A percentile compares a stretch with the other conserved stretches of the same genome.
These are phyloP conservation scores for Agrilus biguttatus DNA, from an alignment of 2,888 invertebrate species.

Conservation along the genomic window DNA sequence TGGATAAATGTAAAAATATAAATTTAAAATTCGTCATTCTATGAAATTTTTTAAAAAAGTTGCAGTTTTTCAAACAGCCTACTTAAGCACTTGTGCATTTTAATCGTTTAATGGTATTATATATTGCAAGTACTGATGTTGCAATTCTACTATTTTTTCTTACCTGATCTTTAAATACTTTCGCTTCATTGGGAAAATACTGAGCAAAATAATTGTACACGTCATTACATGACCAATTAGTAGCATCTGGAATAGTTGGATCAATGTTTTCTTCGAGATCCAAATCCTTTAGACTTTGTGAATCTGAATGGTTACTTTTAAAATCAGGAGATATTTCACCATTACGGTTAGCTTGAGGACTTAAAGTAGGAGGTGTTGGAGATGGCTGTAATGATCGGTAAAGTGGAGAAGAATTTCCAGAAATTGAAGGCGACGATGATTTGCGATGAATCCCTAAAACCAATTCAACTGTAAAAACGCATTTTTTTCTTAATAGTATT, in stretches of 20 bases:
- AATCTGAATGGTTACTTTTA: slow-evolving; percentile 15
- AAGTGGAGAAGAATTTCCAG: slow-evolving; percentile 14
- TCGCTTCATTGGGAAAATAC: slow-evolving; percentile 67
- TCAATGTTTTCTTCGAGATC: slow-evolving; percentile 35
- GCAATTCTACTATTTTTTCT: slow-evolving; percentile 6
- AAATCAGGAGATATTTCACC: slow-evolving; percentile 8
- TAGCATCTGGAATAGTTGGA: slow-evolving; percentile 60
- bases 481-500: neutral
- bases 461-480: neutral
- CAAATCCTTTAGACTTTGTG: slow-evolving; percentile 18
- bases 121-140: too few relatives aligned
- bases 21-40: too few relatives aligned
- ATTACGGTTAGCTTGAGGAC: slow-evolving; percentile 20
- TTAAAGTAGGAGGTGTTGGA: slow-evolving; percentile 24
- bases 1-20: too few relatives aligned
- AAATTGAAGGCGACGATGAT: slow-evolving; percentile 5
- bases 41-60: too few relatives aligned
- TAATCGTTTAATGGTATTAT: too few relatives aligned
- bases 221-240: slow-evolving; percentile 69
- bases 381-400: slow-evolving; percentile 16
- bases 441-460: neutral
- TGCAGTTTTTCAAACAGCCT: too few relatives aligned
- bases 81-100: too few relatives aligned
- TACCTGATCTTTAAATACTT: slow-evolving; percentile 71
- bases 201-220: slow-evolving; percentile 67